Percentiles rank a stretch among this genome's conserved stretches.
Conservation (phyloP, 2,797 vertebrate species). For the Clarias fuscus region DNA sequence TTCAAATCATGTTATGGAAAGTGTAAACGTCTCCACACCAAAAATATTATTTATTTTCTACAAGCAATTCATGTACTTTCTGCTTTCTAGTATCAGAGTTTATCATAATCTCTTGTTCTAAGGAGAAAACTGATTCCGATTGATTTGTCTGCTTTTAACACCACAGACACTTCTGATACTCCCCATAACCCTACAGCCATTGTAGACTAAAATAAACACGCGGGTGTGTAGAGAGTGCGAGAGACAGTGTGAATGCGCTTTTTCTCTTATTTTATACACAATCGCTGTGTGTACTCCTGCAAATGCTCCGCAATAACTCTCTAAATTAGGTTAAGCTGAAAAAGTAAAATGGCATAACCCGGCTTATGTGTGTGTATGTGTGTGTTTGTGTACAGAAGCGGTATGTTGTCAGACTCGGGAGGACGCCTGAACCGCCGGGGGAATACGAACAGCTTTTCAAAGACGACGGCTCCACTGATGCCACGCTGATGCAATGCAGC, state of each 20-base stretch:
- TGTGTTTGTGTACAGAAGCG: neutral
- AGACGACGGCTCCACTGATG: neutral
- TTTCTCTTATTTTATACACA: neutral
- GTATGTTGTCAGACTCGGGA: neutral
- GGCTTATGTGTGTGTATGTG: too few relatives aligned
- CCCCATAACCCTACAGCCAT: neutral
- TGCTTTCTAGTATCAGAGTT: neutral
- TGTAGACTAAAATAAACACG: neutral
- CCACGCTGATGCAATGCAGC: conserved; percentile 39
- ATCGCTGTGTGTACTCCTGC: neutral
- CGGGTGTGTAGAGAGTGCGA: neutral
- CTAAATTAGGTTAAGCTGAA: neutral
- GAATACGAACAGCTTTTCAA: neutral
- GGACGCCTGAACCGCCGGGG: neutral
- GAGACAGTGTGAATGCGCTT: neutral
- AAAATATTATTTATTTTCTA: neutral
- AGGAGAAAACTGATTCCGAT: neutral
- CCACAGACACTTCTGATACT: neutral
- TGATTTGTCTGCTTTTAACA: neutral
- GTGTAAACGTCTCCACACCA: neutral
- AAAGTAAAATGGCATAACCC: neutral
- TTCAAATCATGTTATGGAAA: neutral
- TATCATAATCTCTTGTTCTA: neutral
- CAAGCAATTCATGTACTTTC: neutral
- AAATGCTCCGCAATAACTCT: neutral